Percentiles rank a stretch among this genome's conserved stretches.
Evolutionary conservation across 2,888 invertebrate genomes (phyloP).

Genomic region (Macaria liturata): DNA sequence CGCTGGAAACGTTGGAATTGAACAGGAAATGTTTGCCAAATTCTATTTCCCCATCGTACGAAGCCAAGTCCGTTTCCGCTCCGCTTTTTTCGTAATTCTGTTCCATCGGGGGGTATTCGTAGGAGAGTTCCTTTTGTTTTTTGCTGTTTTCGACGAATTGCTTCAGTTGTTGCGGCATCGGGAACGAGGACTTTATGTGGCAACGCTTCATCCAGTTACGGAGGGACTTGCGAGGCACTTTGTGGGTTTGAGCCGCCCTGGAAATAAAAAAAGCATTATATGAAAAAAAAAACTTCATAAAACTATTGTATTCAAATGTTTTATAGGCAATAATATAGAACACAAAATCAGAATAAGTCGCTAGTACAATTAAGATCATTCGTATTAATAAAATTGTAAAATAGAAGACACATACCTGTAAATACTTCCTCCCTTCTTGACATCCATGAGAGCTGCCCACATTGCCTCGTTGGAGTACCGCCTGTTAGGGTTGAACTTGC

Average conservation of each 20-base stretch:
- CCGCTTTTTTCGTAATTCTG: conserved; percentile 51
- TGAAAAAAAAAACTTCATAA: too few relatives aligned
- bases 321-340: too few relatives aligned
- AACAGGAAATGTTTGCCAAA: conserved; percentile 75
- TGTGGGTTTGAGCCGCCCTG: conserved; percentile 84
- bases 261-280: conserved; percentile 28
- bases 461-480: conserved; percentile 80
- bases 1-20: conserved; percentile 58
- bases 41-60: conserved; percentile 58
- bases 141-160: conserved; percentile 82
- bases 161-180: conserved; percentile 82
- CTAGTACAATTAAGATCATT: too few relatives aligned
- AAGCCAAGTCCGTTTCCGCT: conserved; percentile 44
- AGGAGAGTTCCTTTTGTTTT: conserved; percentile 63
- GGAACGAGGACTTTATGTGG: conserved; percentile 83
- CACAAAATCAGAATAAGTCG: too few relatives aligned
- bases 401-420: conserved; percentile 74
- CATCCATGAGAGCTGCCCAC: conserved; percentile 84
- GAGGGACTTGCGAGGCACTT: conserved; percentile 83
- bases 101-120: conserved; percentile 46
- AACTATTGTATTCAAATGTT: too few relatives aligned
- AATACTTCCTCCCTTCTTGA: conserved; percentile 84
- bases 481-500: conserved; percentile 78
- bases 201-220: conserved; percentile 86
- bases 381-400: too few relatives aligned